Percentiles rank a stretch among this genome's conserved stretches.
Conservation (phyloP, 2,113 vertebrate genomes). For the Vulpes lagopus region DNA sequence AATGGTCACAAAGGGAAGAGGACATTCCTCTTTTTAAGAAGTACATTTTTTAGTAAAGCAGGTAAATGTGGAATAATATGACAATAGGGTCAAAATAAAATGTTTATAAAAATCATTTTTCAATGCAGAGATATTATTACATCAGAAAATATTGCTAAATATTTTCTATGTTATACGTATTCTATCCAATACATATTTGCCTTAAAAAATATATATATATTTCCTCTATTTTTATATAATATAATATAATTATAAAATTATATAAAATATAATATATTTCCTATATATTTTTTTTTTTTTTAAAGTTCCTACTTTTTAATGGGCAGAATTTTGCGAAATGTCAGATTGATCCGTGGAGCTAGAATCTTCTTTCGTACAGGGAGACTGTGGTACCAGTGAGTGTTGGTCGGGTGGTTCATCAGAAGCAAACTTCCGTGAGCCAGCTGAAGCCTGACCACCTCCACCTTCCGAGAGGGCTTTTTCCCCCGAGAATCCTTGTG, state of each 20-base stretch:
- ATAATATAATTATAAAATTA: no score
- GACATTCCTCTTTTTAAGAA: not conserved
- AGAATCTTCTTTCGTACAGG: conserved; percentile 91
- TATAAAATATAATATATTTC: no score
- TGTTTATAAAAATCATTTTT: not conserved
- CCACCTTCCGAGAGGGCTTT: not conserved
- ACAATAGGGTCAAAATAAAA: not conserved
- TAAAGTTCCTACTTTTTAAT: conserved; percentile 16
- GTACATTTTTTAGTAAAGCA: not conserved
- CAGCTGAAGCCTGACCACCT: conserved; percentile 90
- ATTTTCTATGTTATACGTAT: not conserved
- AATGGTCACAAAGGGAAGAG: no score
- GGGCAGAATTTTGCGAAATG: conserved; percentile 91
- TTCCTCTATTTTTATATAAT: no score
- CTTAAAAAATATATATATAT: not conserved
- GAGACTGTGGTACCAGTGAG: conserved; percentile 96
- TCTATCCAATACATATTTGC: not conserved
- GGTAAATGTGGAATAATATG: not conserved
- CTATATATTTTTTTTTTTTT: no score
- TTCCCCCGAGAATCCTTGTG: conserved; percentile 89
- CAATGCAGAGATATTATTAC: not conserved
- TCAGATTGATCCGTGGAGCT: conserved; percentile 93
- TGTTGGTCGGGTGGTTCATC: conserved; percentile 96
- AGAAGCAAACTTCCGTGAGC: conserved; percentile 94
- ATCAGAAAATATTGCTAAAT: not conserved